A percentile compares a stretch with the other conserved stretches of the same genome.
Evolutionary conservation across 2,888 invertebrate genomes (phyloP).

Genomic region (Andrena hattorfiana): DNA sequence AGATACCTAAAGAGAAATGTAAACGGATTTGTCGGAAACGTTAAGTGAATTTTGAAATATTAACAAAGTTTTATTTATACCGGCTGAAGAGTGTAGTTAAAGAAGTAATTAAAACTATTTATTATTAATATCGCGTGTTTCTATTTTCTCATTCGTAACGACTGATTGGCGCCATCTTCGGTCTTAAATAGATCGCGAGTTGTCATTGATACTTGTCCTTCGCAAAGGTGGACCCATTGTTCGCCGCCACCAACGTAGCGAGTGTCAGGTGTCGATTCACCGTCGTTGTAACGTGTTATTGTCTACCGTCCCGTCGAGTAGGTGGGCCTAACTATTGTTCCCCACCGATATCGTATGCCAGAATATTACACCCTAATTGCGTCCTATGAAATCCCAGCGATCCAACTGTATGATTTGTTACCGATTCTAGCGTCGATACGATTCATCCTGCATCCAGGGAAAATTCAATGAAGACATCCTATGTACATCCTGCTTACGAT

Average conservation of each 20-base stretch:
- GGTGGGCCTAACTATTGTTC: slow-evolving; percentile 50
- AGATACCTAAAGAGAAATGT: no score
- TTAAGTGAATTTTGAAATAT: no score
- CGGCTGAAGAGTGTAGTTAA: no score
- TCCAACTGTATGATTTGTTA: slow-evolving; percentile 1
- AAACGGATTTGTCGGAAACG: no score
- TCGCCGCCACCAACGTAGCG: slow-evolving; percentile 41
- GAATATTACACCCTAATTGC: slow-evolving; percentile 47
- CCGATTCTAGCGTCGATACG: background rate
- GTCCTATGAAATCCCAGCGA: slow-evolving; percentile 3
- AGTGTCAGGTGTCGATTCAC: slow-evolving; percentile 61
- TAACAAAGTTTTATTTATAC: no score
- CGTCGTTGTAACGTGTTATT: slow-evolving; percentile 43
- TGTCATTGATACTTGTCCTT: slow-evolving; percentile 57
- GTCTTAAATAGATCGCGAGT: slow-evolving; percentile 26
- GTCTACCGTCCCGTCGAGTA: slow-evolving; percentile 38
- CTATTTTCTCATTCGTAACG: background rate
- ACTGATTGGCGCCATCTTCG: background rate
- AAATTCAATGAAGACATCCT: slow-evolving; percentile 4
- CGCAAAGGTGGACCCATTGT: slow-evolving; percentile 53
- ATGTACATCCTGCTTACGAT: background rate
- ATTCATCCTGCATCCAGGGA: background rate
- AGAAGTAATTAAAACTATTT: background rate
- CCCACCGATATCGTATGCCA: slow-evolving; percentile 14
- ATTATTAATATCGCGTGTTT: background rate